Base-by-base conservation (phyloP, 2,113 vertebrate species). In the Peromyscus maniculatus region DNA sequence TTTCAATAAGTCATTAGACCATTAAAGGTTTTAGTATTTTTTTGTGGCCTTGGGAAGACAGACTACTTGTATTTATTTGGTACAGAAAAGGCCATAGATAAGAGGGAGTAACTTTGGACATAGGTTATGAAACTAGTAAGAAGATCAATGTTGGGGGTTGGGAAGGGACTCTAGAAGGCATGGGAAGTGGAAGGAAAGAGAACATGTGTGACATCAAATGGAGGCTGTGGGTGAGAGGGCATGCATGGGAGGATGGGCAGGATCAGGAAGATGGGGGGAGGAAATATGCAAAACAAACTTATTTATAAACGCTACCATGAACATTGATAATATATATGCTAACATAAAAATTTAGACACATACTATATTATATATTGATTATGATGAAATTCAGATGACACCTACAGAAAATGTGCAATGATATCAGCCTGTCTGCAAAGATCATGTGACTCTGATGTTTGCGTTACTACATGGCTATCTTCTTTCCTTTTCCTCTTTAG, bases 401-500 rank as follows among this genome's bases (percentile, higher is more conserved):
- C 16, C 28, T 49, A 22, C 39, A 52, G 52, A 9, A 33, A 17
- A 33, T 66, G 49, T 67, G 9, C 26, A 49, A 13, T 49, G 43
- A 87, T 49, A 21, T 87, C 10, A 67, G 28, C 1, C 10, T 66
- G 16, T 31, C 16, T 87, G 17, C 13, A 49, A 49, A 67, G 62
- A 22, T 22, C 28, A 33, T 67, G 64, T 67, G 28, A 4, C 21
- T 86, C 31, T 79, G 43, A n/a, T n/a, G n/a, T n/a, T n/a, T n/a
- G n/a, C n/a, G n/a, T n/a, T n/a, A n/a, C n/a, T n/a, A n/a, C n/a
- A n/a, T 57, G 1, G 2, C 2, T 43, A 16, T 69, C 10, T 89
- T 80, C 74, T 93, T 95, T 69, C 31, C 52, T 21, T 59, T 75
- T 9, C 67, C 46, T 4, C 64, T 95, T 91, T 83, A 98, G 98